Conservation (phyloP, 92 coral and sea anemone genomes). For the Epizoanthus scotinus region DNA sequence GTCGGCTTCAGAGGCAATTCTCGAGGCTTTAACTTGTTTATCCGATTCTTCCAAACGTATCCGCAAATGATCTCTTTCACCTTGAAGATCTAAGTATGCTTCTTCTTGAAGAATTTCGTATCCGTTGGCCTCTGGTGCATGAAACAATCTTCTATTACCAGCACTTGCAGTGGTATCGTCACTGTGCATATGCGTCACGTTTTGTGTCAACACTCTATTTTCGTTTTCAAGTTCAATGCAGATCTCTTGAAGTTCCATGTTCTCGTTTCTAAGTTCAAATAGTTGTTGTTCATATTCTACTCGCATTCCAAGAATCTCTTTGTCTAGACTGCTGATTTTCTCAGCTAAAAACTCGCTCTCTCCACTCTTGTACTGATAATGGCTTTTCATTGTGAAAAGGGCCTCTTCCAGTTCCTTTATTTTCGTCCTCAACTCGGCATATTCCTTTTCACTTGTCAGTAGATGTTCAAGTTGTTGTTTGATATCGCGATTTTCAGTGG, state of each 20-base stretch:
- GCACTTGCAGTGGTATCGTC: not conserved
- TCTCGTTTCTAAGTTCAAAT: constrained; percentile 73
- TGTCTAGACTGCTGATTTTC: constrained; percentile 75
- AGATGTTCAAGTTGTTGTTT: constrained; percentile 61
- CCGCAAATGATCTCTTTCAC: constrained; percentile 66
- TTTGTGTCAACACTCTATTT: constrained; percentile 49
- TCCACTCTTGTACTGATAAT: constrained; percentile 83
- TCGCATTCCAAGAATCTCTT: constrained; percentile 78
- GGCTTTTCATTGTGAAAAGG: constrained; percentile 73
- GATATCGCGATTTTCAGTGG: constrained; percentile 67
- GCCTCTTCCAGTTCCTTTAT: constrained; percentile 74
- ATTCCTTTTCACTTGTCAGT: constrained; percentile 66
- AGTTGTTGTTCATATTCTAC: constrained; percentile 84
- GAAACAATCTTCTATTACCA: not conserved
- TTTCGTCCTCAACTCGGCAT: constrained; percentile 68
- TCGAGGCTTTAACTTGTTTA: constrained; percentile 75
- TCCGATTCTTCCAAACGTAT: constrained; percentile 78
- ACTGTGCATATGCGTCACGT: constrained; percentile 20
- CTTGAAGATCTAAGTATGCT: constrained; percentile 39
- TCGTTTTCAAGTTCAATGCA: constrained; percentile 81
- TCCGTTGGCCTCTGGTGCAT: constrained; percentile 1
- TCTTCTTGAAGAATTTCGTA: constrained; percentile 39
- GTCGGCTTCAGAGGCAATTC: constrained; percentile 86
- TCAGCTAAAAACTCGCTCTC: constrained; percentile 92
- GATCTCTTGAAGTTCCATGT: constrained; percentile 69